Percentiles rank a stretch among this genome's conserved stretches.
phyloP scores from a whole-genome alignment of 2,888 invertebrate genomes.

The Galeruca laticollis region DNA sequence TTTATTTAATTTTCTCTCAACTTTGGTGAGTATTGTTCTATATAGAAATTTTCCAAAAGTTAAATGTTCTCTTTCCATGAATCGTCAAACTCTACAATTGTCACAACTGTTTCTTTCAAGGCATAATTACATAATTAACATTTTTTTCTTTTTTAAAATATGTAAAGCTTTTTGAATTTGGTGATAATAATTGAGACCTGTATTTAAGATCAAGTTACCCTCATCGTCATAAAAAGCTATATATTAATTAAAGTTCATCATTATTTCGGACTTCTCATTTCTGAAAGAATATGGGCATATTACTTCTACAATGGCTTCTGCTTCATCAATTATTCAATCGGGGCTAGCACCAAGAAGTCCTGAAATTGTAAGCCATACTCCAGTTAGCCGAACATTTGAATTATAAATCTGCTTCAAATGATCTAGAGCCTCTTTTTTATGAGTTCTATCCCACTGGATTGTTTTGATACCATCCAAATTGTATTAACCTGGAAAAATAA shows the following conservation, averaged over 20 bases:
- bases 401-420: too few species aligned
- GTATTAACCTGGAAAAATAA: too few species aligned
- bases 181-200: too few species aligned
- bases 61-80: too few species aligned
- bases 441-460: not conserved
- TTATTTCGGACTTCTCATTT: not conserved
- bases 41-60: too few species aligned
- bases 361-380: not conserved
- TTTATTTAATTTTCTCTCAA: not conserved
- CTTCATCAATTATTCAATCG: slow-evolving; percentile 8
- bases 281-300: slow-evolving; percentile 1
- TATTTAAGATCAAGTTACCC: too few species aligned
- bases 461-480: too few species aligned
- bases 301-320: slow-evolving; percentile 9
- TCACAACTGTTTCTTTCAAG: not conserved
- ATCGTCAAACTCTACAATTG: too few species aligned
- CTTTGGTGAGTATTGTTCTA: not conserved
- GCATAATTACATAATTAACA: slow-evolving; percentile 5
- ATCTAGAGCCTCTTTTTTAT: not conserved
- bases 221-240: not conserved
- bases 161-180: too few species aligned
- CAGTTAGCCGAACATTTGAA: not conserved
- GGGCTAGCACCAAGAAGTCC: slow-evolving; percentile 18
- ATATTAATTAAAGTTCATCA: not conserved
- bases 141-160: not conserved